Percentiles rank a stretch among this genome's conserved stretches.
Evolutionary conservation across 2,888 invertebrate species (phyloP).

Genomic region (Scrobipalpa atriplicella): DNA sequence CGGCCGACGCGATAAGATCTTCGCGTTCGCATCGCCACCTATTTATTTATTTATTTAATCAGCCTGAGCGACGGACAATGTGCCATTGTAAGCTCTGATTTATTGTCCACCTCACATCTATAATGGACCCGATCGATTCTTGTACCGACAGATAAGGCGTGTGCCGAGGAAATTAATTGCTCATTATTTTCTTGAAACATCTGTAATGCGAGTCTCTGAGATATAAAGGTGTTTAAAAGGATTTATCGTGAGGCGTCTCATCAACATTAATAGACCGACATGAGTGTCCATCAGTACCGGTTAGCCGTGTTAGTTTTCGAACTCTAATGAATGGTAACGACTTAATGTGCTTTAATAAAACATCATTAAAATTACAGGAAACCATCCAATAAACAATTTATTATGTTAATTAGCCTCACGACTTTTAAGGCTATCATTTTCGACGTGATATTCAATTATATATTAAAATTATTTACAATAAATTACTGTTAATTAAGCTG

Average conservation of each 20-base stretch:
- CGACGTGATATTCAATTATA: conserved; percentile 14
- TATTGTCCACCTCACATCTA: conserved; percentile 64
- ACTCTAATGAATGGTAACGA: conserved; percentile 23
- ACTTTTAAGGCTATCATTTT: conserved; percentile 4
- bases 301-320: conserved; percentile 17
- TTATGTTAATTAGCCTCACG: conserved; percentile 23
- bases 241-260: conserved; percentile 17
- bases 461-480: conserved; percentile 23
- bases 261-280: conserved; percentile 17
- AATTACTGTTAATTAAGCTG: conserved; percentile 28
- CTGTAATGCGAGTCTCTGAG: conserved; percentile 20
- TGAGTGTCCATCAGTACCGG: conserved; percentile 19
- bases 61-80: conserved; percentile 79
- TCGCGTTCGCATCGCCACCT: conserved; percentile 74
- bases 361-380: conserved; percentile 27
- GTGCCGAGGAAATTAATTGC: conserved; percentile 28
- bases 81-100: conserved; percentile 79
- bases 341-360: conserved; percentile 3
- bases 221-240: conserved; percentile 21
- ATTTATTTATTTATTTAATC: conserved; percentile 80
- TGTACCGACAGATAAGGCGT: conserved; percentile 28
- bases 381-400: conserved; percentile 26
- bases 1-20: conserved; percentile 70
- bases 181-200: conserved; percentile 27
- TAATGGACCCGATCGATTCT: conserved; percentile 53